Conservation (phyloP, 1,140 invertebrate species). For the Drosophila rhopaloa region DNA sequence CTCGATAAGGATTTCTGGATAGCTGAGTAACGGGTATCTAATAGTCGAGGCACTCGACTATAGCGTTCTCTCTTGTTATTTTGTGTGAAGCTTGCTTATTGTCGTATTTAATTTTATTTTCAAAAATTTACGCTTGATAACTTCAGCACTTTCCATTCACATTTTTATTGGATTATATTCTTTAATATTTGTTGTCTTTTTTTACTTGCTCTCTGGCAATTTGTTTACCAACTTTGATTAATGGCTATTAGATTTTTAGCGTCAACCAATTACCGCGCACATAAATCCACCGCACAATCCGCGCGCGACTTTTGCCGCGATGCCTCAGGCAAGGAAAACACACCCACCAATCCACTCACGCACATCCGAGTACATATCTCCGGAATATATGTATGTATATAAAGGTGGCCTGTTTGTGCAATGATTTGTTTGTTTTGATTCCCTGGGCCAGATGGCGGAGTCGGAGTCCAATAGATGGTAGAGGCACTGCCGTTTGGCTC, state of each 20-base stretch:
- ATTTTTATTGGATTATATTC: not conserved
- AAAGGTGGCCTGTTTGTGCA: slow-evolving; percentile 36
- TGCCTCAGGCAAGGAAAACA: slow-evolving; percentile 33
- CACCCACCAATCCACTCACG: slow-evolving; percentile 33
- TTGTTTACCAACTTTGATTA: slow-evolving; percentile 2
- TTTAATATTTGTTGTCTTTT: not conserved
- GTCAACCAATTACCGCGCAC: slow-evolving; percentile 4
- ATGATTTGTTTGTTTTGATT: slow-evolving; percentile 43
- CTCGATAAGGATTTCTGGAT: too few relatives aligned
- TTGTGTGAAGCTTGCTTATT: too few relatives aligned
- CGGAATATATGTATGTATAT: slow-evolving; percentile 6
- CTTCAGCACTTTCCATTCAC: not conserved
- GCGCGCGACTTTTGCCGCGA: slow-evolving; percentile 20
- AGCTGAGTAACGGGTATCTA: too few relatives aligned
- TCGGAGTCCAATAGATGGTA: slow-evolving; percentile 3
- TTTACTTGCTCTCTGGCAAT: not conserved
- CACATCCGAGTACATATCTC: slow-evolving; percentile 33
- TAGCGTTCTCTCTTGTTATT: too few relatives aligned
- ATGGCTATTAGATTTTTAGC: slow-evolving; percentile 11
- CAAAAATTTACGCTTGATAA: too few relatives aligned
- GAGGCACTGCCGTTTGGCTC: slow-evolving; percentile 5
- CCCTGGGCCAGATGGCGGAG: slow-evolving; percentile 25
- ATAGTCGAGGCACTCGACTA: too few relatives aligned
- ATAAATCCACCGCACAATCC: slow-evolving; percentile 14
- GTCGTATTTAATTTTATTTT: not conserved